These are phyloP conservation scores for Petrolisthes manimaculis DNA, from an alignment of 2,888 invertebrate species.

Conservation along the genomic window DNA sequence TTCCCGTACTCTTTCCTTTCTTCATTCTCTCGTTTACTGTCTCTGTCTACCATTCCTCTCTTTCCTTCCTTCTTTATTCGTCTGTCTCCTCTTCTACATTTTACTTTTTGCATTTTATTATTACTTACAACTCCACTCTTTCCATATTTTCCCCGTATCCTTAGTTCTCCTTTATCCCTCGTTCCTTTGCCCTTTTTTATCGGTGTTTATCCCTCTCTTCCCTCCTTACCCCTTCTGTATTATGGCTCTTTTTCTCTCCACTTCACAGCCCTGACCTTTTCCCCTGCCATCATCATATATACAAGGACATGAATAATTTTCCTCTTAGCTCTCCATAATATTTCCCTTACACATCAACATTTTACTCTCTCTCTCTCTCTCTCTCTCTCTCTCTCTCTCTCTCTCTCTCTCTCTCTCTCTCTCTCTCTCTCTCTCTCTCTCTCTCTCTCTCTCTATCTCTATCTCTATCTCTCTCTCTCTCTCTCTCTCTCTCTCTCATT, in stretches of 20 bases:
- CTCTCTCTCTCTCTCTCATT: background rate
- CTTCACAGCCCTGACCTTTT: too few relatives aligned
- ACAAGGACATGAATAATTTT: too few relatives aligned
- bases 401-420: constrained; percentile 2
- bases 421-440: background rate
- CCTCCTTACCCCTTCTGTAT: background rate
- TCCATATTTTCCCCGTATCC: too few relatives aligned
- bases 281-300: too few relatives aligned
- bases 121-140: background rate
- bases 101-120: background rate
- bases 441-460: background rate
- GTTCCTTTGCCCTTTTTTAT: too few relatives aligned
- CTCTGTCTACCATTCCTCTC: background rate
- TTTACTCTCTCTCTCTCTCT: background rate
- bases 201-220: background rate
- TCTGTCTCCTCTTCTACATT: background rate
- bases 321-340: too few relatives aligned
- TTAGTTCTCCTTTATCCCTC: too few relatives aligned
- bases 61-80: background rate
- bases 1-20: background rate
- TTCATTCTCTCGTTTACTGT: background rate
- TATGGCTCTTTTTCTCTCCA: too few relatives aligned
- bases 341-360: too few relatives aligned
- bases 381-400: background rate
- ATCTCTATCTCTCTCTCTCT: background rate